Percentiles rank a stretch among this genome's conserved stretches.
Conservation (phyloP, 2,888 invertebrate species). For the Tetragonula carbonaria region DNA sequence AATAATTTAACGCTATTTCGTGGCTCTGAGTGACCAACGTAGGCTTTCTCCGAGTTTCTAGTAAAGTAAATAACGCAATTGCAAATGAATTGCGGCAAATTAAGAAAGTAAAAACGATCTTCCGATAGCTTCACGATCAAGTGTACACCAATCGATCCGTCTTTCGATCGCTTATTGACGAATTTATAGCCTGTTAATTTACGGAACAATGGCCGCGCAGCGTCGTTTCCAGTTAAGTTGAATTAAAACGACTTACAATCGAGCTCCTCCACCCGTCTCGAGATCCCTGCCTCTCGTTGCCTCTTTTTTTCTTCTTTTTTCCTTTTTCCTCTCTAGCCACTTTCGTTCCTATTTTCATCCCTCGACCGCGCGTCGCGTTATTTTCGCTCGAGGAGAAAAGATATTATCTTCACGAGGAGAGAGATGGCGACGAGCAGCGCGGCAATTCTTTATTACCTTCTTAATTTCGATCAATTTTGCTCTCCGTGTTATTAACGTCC, state of each 20-base stretch:
- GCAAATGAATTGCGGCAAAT: neutral
- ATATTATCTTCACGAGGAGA: constrained; percentile 56
- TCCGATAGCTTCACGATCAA: neutral
- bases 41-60: too few relatives aligned
- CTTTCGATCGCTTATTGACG: constrained; percentile 48
- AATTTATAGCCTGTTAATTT: constrained; percentile 68
- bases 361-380: constrained; percentile 55
- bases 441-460: constrained; percentile 56
- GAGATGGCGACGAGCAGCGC: constrained; percentile 36
- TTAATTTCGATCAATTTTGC: neutral
- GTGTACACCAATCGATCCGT: constrained; percentile 36
- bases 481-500: neutral
- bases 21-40: too few relatives aligned
- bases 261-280: constrained; percentile 33
- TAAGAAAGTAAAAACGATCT: too few relatives aligned
- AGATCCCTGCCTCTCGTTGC: constrained; percentile 9
- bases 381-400: constrained; percentile 66
- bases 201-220: constrained; percentile 42
- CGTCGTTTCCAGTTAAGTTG: constrained; percentile 54
- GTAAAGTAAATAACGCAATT: neutral
- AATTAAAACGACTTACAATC: constrained; percentile 56
- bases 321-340: constrained; percentile 33
- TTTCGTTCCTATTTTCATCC: constrained; percentile 64
- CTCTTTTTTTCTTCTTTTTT: constrained; percentile 21
- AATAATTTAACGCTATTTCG: too few relatives aligned